phyloP scores from a whole-genome alignment of 1,140 invertebrate species.

The Manduca sexta region DNA sequence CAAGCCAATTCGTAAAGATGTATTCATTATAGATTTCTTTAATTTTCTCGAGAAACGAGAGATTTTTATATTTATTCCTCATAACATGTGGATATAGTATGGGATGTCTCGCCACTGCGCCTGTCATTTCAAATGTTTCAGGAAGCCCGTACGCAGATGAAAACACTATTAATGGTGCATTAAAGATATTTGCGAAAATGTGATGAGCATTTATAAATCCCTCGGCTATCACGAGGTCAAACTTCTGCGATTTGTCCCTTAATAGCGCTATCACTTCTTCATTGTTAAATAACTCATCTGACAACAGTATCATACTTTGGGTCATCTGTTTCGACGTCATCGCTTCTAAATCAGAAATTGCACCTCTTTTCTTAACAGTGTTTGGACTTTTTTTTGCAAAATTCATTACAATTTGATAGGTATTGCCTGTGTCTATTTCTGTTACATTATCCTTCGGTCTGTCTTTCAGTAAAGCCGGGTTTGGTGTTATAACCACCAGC shows the following conservation, averaged over 20 bases:
- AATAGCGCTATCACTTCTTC: neutral
- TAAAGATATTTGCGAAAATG: neutral
- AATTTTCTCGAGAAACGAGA: neutral
- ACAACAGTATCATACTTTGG: neutral
- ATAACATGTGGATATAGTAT: neutral
- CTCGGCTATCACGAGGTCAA: neutral
- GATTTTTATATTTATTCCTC: neutral
- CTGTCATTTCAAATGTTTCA: neutral
- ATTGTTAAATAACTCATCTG: neutral
- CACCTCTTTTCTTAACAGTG: neutral
- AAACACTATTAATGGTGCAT: neutral
- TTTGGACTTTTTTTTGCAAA: too few species aligned
- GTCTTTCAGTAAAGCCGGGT: neutral
- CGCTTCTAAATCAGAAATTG: neutral
- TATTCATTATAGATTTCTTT: neutral
- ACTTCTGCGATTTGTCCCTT: neutral
- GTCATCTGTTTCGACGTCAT: too few species aligned
- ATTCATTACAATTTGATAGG: neutral
- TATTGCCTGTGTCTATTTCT: conserved; percentile 4
- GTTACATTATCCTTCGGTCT: neutral
- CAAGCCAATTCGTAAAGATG: neutral
- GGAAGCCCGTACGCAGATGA: neutral
- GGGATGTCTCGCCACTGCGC: neutral
- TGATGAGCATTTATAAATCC: neutral
- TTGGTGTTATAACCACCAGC: conserved; percentile 2